phyloP scores from a whole-genome alignment of 1,140 invertebrate species.

The Sarcophaga bullata region DNA sequence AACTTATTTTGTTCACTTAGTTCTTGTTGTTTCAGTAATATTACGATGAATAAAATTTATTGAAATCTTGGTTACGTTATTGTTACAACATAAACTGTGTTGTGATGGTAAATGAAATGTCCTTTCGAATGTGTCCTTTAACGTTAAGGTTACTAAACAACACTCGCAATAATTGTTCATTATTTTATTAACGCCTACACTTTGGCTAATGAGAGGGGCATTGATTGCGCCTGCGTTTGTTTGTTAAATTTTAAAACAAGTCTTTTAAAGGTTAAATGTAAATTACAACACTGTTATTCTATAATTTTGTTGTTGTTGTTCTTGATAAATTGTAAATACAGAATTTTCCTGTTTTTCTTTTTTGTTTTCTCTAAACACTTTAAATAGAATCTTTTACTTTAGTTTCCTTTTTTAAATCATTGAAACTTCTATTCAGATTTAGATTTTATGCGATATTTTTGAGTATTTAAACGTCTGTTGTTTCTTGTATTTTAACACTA shows the following conservation, averaged over 20 bases:
- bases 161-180: neutral
- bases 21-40: neutral
- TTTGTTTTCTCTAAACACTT: neutral
- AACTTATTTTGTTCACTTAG: neutral
- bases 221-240: slow-evolving; percentile 11
- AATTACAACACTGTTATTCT: neutral
- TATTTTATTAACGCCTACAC: slow-evolving; percentile 15
- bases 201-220: neutral
- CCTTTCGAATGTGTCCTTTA: slow-evolving; percentile 11
- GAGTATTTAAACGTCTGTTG: too few species aligned
- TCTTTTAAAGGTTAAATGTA: neutral
- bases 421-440: too few species aligned
- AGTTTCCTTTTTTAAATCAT: too few species aligned
- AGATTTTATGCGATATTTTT: too few species aligned
- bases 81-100: neutral
- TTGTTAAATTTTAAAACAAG: neutral
- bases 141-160: slow-evolving; percentile 12
- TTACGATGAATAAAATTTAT: neutral
- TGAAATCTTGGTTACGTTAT: neutral
- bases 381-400: too few species aligned
- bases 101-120: neutral
- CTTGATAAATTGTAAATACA: neutral
- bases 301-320: neutral
- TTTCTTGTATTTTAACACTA: neutral
- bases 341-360: neutral